phyloP scores from a whole-genome alignment of 2,797 vertebrate genomes.

The Cirrhinus mrigala region DNA sequence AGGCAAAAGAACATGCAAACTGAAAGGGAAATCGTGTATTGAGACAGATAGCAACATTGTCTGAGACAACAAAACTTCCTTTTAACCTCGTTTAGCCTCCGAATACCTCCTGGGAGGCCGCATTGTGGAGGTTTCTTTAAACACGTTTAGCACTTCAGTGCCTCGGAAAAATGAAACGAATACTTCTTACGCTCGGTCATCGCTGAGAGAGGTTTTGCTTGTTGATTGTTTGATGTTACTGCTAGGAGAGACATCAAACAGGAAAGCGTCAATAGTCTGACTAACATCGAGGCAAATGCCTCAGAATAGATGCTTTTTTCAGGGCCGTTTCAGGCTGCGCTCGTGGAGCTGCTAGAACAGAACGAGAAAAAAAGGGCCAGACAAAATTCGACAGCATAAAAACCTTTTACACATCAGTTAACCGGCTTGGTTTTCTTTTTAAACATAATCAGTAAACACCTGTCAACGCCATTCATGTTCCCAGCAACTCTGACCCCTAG shows the following conservation, averaged over 20 bases:
- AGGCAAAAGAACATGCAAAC: constrained; percentile 81
- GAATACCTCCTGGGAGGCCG: constrained; percentile 72
- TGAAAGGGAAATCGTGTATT: constrained; percentile 78
- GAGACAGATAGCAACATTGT: constrained; percentile 73
- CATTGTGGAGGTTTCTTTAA: constrained; percentile 70
- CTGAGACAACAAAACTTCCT: constrained; percentile 66
- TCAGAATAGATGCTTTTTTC: constrained; percentile 46
- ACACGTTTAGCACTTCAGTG: constrained; percentile 68
- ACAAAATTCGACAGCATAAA: constrained; percentile 11
- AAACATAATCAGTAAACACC: constrained; percentile 29
- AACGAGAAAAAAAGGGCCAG: constrained; percentile 14
- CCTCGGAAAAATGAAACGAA: constrained; percentile 53
- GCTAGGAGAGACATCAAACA: constrained; percentile 59
- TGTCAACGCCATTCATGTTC: constrained; percentile 35
- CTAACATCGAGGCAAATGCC: constrained; percentile 44
- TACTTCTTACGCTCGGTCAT: constrained; percentile 41
- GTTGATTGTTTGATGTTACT: constrained; percentile 61
- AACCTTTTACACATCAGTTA: constrained; percentile 34
- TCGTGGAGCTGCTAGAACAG: constrained; percentile 18
- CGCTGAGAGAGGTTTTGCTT: constrained; percentile 44
- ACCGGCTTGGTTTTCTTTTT: constrained; percentile 8
- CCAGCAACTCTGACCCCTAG: constrained; percentile 17
- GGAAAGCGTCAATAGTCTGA: constrained; percentile 54
- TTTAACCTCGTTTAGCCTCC: constrained; percentile 71
- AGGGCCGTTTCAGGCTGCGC: background rate